phyloP scores from a whole-genome alignment of 1,140 invertebrate genomes.

The Tetranychus urticae region DNA sequence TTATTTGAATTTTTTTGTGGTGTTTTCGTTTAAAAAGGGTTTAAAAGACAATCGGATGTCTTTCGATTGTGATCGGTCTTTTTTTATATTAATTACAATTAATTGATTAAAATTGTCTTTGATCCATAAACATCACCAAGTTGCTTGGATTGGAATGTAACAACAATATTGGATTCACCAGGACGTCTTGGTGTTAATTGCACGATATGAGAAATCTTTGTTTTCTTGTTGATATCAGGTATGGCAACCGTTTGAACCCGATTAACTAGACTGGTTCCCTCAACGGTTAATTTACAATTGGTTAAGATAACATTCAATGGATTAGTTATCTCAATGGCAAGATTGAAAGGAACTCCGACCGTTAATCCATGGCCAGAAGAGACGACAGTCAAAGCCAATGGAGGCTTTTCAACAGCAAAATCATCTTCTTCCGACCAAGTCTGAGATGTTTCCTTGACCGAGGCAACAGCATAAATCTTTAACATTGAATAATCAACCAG shows the following conservation, averaged over 20 bases:
- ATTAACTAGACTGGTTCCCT: conserved; percentile 46
- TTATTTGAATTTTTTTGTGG: too few species aligned
- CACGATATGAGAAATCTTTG: conserved; percentile 37
- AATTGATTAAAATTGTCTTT: conserved; percentile 6
- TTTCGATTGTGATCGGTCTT: neutral
- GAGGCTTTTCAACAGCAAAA: conserved; percentile 24
- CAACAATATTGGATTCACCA: conserved; percentile 46
- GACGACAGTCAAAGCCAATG: neutral
- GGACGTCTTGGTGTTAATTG: conserved; percentile 39
- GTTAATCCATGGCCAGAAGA: neutral
- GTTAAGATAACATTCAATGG: conserved; percentile 48
- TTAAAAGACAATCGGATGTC: neutral
- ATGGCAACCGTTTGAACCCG: conserved; percentile 37
- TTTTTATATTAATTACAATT: neutral
- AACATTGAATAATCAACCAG: conserved; percentile 56
- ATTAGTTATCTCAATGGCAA: conserved; percentile 47
- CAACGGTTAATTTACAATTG: conserved; percentile 46
- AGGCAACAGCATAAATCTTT: conserved; percentile 54
- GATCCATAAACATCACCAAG: conserved; percentile 57
- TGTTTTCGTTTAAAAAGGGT: too few species aligned
- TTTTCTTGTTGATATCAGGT: conserved; percentile 31
- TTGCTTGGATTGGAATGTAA: conserved; percentile 54
- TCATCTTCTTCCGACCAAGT: conserved; percentile 75
- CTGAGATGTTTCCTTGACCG: conserved; percentile 52
- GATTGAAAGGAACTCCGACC: conserved; percentile 35